Evolutionary conservation across 1,140 invertebrate species (phyloP), one percentile per base, ranked within the genome.

Genomic region (Monochamus saltuarius): DNA sequence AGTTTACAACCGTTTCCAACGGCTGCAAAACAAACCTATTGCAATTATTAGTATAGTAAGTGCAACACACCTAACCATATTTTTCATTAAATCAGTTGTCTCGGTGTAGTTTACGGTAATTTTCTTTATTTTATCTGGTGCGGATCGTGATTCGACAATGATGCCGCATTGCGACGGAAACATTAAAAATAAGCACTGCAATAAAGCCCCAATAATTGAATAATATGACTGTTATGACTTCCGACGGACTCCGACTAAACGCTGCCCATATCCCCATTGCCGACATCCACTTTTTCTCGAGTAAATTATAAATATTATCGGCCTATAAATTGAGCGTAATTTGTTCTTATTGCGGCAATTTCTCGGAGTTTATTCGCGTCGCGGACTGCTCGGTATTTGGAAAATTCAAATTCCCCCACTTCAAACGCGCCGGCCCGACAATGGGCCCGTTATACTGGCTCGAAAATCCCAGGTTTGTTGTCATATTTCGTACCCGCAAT

Each of bases 311-410:
- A 70, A 70, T 70, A 70, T 70, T 65, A 70, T 68, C 65, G 56
- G 54, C 59, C 61, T 59, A 70, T 68, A 70, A 70, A 70, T 66
- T 63, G 60, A 59, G 53, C 57, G 61, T 70, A 68, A 68, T 70
- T 68, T 67, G 66, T 68, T 67, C 62, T 68, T 68, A 68, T 70
- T 66, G 65, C 56, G 54, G 66, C 61, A 67, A 70, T 70, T 68
- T 68, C 47, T 61, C 54, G 37, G 61, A 61, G 62, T 61, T 65
- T 68, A 66, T 68, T 64, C 64, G 60, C 59, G 59, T 49, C 42
- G 64, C 38, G 59, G 56, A 67, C 63, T 60, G 56, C 45, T 46
- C 16, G 63, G 67, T 59, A 71, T 71, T 67, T 62, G 64, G 61
- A 69, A 67, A 69, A 69, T 71, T 67, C 60, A 66, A 63, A 62